A percentile compares a stretch with the other conserved stretches of the same genome.
These are phyloP conservation scores for Anarhynchus alexandrinus DNA, from an alignment of 2,113 vertebrate species.

Conservation along the genomic window DNA sequence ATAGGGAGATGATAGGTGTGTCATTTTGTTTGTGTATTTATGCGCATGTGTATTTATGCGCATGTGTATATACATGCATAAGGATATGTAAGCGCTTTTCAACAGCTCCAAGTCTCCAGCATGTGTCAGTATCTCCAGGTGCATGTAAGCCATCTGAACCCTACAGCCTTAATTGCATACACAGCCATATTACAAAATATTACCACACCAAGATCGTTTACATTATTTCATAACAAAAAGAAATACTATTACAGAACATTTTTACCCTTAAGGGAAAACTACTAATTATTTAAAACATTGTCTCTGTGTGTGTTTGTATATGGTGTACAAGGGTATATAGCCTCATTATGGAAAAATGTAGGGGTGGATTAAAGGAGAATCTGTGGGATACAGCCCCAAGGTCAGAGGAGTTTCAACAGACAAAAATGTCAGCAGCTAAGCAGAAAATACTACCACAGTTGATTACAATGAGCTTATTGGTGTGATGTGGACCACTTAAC, in stretches of 20 bases:
- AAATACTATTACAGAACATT: slow-evolving; percentile 43
- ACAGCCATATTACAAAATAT: slow-evolving; percentile 27
- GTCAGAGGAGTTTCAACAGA: slow-evolving; percentile 17
- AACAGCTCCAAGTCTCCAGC: not conserved
- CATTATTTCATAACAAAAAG: slow-evolving; percentile 67
- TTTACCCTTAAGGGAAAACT: slow-evolving; percentile 45
- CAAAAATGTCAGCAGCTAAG: slow-evolving; percentile 13
- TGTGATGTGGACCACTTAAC: not conserved
- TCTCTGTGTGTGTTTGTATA: not conserved
- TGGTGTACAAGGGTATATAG: not conserved
- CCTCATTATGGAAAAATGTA: slow-evolving; percentile 21
- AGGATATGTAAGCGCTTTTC: not conserved
- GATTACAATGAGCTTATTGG: not conserved
- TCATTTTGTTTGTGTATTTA: not conserved
- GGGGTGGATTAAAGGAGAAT: slow-evolving; percentile 27
- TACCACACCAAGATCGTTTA: slow-evolving; percentile 21
- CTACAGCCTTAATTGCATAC: slow-evolving; percentile 33
- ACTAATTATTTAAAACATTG: slow-evolving; percentile 19
- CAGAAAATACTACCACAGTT: not conserved
- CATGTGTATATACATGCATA: not conserved
- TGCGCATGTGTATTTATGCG: not conserved
- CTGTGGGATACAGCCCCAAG: slow-evolving; percentile 18
- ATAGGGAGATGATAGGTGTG: not conserved
- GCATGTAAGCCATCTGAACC: not conserved
- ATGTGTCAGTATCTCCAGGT: slow-evolving; percentile 7